Percentiles rank a stretch among this genome's conserved stretches.
Conservation (phyloP, 2,113 vertebrate genomes). For the Podiceps cristatus region DNA sequence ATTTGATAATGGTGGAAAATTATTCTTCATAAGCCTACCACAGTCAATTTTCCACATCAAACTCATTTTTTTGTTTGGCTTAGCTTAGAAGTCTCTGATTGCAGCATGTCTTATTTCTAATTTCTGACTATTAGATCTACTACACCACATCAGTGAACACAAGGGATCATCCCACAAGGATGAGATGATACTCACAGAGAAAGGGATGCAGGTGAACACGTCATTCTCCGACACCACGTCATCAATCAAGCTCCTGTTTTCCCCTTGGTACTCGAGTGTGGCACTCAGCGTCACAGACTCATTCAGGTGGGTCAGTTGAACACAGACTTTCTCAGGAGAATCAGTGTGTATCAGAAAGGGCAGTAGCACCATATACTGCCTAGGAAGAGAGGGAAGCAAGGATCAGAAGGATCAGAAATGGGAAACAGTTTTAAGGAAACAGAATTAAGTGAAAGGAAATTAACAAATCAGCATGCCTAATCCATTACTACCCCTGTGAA, state of each 20-base stretch:
- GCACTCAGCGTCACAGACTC: conserved; percentile 68
- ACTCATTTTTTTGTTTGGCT: not conserved
- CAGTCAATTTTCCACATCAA: not conserved
- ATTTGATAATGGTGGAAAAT: not conserved
- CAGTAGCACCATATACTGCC: conserved; percentile 70
- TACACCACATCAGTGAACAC: not conserved
- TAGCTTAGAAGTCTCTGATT: not conserved
- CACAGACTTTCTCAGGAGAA: conserved; percentile 57
- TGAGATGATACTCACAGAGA: conserved; percentile 50
- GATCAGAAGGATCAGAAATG: not conserved
- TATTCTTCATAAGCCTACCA: not conserved
- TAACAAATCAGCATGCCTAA: not conserved
- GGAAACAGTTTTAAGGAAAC: not conserved
- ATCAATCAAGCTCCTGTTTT: conserved; percentile 69
- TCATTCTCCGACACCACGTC: not conserved
- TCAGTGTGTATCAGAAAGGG: conserved; percentile 11
- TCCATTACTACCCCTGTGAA: not conserved
- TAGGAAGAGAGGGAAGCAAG: not conserved
- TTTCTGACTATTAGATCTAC: not conserved
- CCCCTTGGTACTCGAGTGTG: conserved; percentile 31
- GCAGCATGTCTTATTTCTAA: not conserved
- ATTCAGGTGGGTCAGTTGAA: conserved; percentile 75
- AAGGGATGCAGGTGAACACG: conserved; percentile 33
- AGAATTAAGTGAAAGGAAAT: not conserved
- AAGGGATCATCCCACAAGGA: not conserved